These are phyloP conservation scores for Drosophila meridiana DNA, from an alignment of 2,888 invertebrate genomes.

Conservation along the genomic window DNA sequence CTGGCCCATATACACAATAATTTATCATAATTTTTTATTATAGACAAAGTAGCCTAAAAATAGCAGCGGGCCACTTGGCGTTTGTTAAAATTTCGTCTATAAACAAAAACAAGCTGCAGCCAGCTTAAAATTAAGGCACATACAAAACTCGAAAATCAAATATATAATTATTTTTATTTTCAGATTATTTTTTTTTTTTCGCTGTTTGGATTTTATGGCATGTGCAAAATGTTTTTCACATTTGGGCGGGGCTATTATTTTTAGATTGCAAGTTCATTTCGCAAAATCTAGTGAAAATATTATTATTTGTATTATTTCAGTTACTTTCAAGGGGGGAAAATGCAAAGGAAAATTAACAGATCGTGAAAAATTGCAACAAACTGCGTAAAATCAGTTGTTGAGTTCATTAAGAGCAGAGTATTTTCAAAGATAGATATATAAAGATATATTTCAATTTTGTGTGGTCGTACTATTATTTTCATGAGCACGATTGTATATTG, in stretches of 20 bases:
- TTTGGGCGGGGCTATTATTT: slow-evolving; percentile 31
- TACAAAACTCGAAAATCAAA: slow-evolving; percentile 35
- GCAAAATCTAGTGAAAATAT: slow-evolving; percentile 15
- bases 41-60: slow-evolving; percentile 47
- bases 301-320: slow-evolving; percentile 28
- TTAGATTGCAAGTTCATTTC: slow-evolving; percentile 45
- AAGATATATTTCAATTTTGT: too few relatives aligned
- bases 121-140: slow-evolving; percentile 49
- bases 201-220: slow-evolving; percentile 34
- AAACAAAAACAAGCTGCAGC: slow-evolving; percentile 56
- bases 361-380: slow-evolving; percentile 59
- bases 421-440: too few relatives aligned
- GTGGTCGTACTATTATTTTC: too few relatives aligned
- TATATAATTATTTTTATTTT: slow-evolving; percentile 12
- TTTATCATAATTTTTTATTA: slow-evolving; percentile 54
- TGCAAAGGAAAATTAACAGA: slow-evolving; percentile 44
- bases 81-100: slow-evolving; percentile 35
- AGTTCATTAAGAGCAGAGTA: neutral
- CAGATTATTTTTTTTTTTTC: slow-evolving; percentile 2
- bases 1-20: slow-evolving; percentile 46
- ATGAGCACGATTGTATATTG: too few relatives aligned
- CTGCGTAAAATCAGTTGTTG: slow-evolving; percentile 37
- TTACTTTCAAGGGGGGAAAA: neutral
- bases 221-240: slow-evolving; percentile 34
- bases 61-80: slow-evolving; percentile 39